These are phyloP conservation scores for Poecilus cupreus DNA, from an alignment of 2,888 invertebrate species.

Conservation along the genomic window DNA sequence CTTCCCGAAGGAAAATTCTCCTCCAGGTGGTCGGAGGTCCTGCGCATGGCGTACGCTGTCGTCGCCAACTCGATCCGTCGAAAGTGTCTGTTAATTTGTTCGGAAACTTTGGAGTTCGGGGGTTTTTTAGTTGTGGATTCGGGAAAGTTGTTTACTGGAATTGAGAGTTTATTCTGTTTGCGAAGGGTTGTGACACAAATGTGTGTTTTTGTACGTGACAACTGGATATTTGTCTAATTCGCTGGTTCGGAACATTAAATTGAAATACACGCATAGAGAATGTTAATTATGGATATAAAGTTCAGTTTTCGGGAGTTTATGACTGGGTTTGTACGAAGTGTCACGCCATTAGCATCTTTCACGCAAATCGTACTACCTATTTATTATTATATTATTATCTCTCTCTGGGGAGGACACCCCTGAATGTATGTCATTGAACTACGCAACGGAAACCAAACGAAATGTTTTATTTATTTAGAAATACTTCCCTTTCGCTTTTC, in stretches of 20 bases:
- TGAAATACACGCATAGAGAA: slow-evolving; percentile 2
- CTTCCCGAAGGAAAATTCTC: no score
- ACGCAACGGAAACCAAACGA: no score
- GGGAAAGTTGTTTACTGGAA: slow-evolving; percentile 36
- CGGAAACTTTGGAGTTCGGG: slow-evolving; percentile 14
- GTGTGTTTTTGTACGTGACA: slow-evolving; percentile 24
- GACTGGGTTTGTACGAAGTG: neutral
- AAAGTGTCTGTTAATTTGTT: slow-evolving; percentile 36
- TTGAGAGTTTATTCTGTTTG: slow-evolving; percentile 36
- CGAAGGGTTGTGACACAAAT: slow-evolving; percentile 4
- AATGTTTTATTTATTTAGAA: no score
- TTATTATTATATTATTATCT: neutral
- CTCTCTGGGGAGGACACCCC: neutral
- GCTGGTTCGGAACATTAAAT: neutral
- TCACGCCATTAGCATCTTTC: neutral
- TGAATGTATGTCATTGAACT: no score
- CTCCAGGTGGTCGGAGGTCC: neutral
- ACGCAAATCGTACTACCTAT: neutral
- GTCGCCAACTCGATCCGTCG: neutral
- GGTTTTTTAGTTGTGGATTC: slow-evolving; percentile 16
- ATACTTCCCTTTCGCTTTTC: no score
- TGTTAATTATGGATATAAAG: neutral
- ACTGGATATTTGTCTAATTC: slow-evolving; percentile 20
- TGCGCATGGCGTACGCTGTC: neutral
- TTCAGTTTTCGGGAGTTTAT: neutral